Evolutionary conservation across 1,140 invertebrate genomes (phyloP).

Genomic region (Drosophila quadrilineata): DNA sequence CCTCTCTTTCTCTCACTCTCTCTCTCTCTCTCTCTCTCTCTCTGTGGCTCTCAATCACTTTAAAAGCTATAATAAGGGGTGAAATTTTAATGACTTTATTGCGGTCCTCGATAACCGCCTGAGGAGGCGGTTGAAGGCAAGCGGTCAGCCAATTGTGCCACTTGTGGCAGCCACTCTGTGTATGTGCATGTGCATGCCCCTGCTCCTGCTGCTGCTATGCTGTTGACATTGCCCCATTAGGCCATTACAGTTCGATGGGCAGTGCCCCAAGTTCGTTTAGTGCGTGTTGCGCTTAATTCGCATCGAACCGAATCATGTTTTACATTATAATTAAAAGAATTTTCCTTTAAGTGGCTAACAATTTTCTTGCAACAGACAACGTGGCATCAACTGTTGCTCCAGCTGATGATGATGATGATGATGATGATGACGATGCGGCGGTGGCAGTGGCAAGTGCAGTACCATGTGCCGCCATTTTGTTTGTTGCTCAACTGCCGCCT

Average conservation of each 20-base stretch:
- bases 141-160: not conserved
- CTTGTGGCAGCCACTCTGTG: not conserved
- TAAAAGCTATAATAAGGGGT: slow-evolving; percentile 80
- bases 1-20: not conserved
- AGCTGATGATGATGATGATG: too few relatives aligned
- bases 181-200: slow-evolving; percentile 8
- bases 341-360: slow-evolving; percentile 40
- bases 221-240: slow-evolving; percentile 71
- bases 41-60: slow-evolving; percentile 58
- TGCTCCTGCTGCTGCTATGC: slow-evolving; percentile 59
- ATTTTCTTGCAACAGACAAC: slow-evolving; percentile 4
- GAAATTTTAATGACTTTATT: slow-evolving; percentile 80
- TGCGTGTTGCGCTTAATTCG: slow-evolving; percentile 62
- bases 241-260: slow-evolving; percentile 6
- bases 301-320: slow-evolving; percentile 40
- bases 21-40: not conserved
- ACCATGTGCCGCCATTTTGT: slow-evolving; percentile 38
- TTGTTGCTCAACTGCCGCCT: slow-evolving; percentile 18
- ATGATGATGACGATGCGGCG: too few relatives aligned
- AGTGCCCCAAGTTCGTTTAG: slow-evolving; percentile 33
- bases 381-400: not conserved
- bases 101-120: slow-evolving; percentile 9
- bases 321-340: slow-evolving; percentile 53
- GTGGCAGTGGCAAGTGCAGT: too few relatives aligned
- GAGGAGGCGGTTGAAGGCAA: not conserved